Conservation (phyloP, 2,797 vertebrate species). For the Ptychobarbus kaznakovi region DNA sequence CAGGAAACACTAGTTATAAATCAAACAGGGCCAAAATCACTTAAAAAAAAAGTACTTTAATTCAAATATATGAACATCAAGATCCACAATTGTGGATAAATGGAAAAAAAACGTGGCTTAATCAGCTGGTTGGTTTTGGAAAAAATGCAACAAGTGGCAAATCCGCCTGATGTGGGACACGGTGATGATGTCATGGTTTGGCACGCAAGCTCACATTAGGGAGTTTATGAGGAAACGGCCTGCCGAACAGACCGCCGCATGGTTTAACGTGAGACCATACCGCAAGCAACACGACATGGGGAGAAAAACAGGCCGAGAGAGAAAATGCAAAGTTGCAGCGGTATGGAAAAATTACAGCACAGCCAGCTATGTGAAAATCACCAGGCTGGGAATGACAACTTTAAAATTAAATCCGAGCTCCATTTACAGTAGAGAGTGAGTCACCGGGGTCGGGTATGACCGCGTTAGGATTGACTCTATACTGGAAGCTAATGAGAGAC, state of each 20-base stretch:
- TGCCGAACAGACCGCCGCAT: background rate
- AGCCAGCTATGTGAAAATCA: slow-evolving; percentile 58
- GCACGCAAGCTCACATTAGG: background rate
- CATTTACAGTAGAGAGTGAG: slow-evolving; percentile 22
- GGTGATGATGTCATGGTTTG: slow-evolving; percentile 47
- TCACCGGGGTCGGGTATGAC: slow-evolving; percentile 33
- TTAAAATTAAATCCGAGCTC: slow-evolving; percentile 35
- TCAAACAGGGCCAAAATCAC: slow-evolving; percentile 31
- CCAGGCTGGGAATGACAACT: slow-evolving; percentile 24
- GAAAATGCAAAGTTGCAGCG: slow-evolving; percentile 47
- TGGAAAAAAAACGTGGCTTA: background rate
- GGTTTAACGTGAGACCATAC: slow-evolving; percentile 36
- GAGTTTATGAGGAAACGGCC: slow-evolving; percentile 25
- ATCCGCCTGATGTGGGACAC: background rate
- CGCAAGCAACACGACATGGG: slow-evolving; percentile 66
- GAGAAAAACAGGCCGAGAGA: slow-evolving; percentile 58
- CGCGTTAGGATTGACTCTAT: slow-evolving; percentile 26
- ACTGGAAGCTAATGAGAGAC: slow-evolving; percentile 34
- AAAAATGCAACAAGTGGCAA: background rate
- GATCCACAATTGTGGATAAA: background rate
- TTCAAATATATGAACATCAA: background rate
- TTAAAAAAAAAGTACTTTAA: background rate
- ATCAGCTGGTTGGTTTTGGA: background rate
- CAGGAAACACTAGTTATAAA: slow-evolving; percentile 46
- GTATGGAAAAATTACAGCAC: slow-evolving; percentile 62